Evolutionary conservation across 2,797 vertebrate species (phyloP), one percentile per base, ranked within the genome.

Genomic region (Myiotriccus ornatus): DNA sequence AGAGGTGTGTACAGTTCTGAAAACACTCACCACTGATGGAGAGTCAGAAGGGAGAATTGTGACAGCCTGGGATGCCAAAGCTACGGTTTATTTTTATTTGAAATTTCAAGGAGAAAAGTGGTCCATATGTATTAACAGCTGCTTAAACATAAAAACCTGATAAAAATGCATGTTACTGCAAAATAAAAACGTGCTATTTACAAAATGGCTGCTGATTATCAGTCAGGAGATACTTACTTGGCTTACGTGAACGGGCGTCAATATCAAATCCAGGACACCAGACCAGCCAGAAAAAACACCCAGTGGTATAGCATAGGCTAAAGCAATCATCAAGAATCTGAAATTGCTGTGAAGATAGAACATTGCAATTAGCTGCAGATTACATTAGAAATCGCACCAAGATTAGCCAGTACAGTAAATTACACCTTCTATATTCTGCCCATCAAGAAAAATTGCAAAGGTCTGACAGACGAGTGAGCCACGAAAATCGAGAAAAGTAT

Each of bases 231-330:
- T 84, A 96, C 98, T 97, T 98, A 99, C 99, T 98, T 99, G 99
- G 95, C 98, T 99, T 89, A 99, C 98, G 56, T 99, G 98, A 69
- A 98, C 98, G 22, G 99, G 99, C 9, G 99, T 99, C 83, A 99
- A 97, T 97, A 99, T 98, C 98, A 99, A 98, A 97, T 99, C 99
- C 92, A 99, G 97, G 84, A 99, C 99, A 85, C 99, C 99, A 17
- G 98, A 97, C 99, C 99, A 99, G 92, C 99, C 99, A 20, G 99
- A 98, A 57, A 99, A 98, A 94, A 99, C 98, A 87, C 99, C 99
- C 65, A 99, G 98, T 44, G 99, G 99, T 95, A 99, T 98, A 1
- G 99, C 98, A 91, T 99, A 99, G 43, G 99, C 99, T 97, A 99
- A 96, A 8, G 98, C 99, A 73, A 99, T 98, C 99, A 99, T 99